Evolutionary conservation across 2,888 invertebrate genomes (phyloP).

Genomic region (Ecdyonurus torrentis): DNA sequence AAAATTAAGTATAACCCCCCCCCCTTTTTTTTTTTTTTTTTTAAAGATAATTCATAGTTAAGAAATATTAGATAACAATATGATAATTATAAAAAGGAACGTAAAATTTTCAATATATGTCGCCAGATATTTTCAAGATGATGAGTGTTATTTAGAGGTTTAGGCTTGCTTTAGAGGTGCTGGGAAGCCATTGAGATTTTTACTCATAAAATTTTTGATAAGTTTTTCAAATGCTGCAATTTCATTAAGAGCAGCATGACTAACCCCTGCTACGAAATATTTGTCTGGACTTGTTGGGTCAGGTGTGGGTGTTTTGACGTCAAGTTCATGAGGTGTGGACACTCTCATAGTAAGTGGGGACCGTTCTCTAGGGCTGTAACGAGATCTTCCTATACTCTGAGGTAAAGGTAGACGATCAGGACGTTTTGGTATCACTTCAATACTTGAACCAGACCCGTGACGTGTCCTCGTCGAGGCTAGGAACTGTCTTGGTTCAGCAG

Average conservation of each 20-base stretch:
- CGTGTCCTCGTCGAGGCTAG: background rate
- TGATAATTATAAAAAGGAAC: too few relatives aligned
- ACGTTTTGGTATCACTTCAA: background rate
- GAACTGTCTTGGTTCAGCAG: background rate
- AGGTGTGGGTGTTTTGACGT: background rate
- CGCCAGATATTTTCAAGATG: too few relatives aligned
- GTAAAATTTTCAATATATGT: too few relatives aligned
- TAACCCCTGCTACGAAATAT: background rate
- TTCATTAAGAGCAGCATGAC: background rate
- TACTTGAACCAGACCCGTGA: background rate
- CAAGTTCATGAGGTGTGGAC: background rate
- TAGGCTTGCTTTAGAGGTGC: too few relatives aligned
- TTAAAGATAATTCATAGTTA: too few relatives aligned
- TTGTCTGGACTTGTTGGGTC: background rate
- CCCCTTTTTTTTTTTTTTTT: too few relatives aligned
- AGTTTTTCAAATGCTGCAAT: background rate
- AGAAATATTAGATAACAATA: too few relatives aligned
- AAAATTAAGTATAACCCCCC: too few relatives aligned
- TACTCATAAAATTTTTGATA: background rate
- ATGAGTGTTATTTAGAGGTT: too few relatives aligned
- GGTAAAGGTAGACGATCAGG: background rate
- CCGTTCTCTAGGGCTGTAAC: background rate
- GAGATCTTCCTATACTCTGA: background rate
- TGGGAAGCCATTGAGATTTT: too few relatives aligned
- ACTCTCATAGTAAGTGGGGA: background rate